Percentiles rank a stretch among this genome's conserved stretches.
Conservation (phyloP, 2,888 invertebrate species). For the Ennomos fuscantarius region DNA sequence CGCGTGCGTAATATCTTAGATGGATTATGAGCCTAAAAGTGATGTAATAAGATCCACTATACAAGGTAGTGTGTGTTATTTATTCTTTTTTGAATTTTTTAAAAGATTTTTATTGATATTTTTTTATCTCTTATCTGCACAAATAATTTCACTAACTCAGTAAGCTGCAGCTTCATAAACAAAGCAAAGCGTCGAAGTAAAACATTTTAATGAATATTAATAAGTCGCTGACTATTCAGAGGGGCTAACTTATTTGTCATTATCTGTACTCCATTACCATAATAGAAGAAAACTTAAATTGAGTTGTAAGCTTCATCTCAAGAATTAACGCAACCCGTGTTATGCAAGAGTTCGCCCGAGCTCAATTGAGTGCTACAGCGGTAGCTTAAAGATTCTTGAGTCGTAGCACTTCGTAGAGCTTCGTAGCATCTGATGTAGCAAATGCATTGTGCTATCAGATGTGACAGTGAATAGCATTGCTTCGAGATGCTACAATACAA, state of each 20-base stretch:
- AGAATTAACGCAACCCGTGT: slow-evolving; percentile 50
- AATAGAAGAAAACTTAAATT: slow-evolving; percentile 62
- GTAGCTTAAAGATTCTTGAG: slow-evolving; percentile 27
- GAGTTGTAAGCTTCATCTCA: slow-evolving; percentile 53
- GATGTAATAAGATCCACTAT: too few relatives aligned
- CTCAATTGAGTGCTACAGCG: slow-evolving; percentile 26
- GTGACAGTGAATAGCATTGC: slow-evolving; percentile 33
- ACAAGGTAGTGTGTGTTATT: too few relatives aligned
- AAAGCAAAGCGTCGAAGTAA: slow-evolving; percentile 20
- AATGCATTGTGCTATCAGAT: slow-evolving; percentile 37
- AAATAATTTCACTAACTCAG: slow-evolving; percentile 7
- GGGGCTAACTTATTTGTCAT: slow-evolving; percentile 34
- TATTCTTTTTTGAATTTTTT: too few relatives aligned
- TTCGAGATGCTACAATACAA: slow-evolving; percentile 28
- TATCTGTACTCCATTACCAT: slow-evolving; percentile 53
- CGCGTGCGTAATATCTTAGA: too few relatives aligned
- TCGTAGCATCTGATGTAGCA: slow-evolving; percentile 40
- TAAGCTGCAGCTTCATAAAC: slow-evolving; percentile 6
- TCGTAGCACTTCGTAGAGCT: slow-evolving; percentile 35
- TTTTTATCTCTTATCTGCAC: background rate
- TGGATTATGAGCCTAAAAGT: too few relatives aligned
- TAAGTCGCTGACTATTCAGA: slow-evolving; percentile 22
- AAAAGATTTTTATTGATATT: too few relatives aligned
- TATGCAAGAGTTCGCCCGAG: slow-evolving; percentile 45
- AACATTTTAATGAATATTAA: slow-evolving; percentile 29